A percentile compares a stretch with the other conserved stretches of the same genome.
These are phyloP conservation scores for Fragum whitleyi DNA, from an alignment of 2,888 invertebrate species.

Conservation along the genomic window DNA sequence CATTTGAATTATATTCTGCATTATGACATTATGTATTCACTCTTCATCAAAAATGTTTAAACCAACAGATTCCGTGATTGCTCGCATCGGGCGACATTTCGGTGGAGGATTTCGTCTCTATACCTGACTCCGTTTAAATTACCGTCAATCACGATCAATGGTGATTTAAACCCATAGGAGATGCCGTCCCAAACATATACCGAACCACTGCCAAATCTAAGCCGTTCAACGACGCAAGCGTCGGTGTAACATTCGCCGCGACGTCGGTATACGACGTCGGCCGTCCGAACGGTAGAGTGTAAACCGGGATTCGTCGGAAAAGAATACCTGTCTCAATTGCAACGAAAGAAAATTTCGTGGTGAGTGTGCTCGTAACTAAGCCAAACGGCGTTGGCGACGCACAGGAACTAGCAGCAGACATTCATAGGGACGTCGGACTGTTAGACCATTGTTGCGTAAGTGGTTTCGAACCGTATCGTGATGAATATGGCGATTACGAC, in stretches of 20 bases:
- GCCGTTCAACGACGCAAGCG: constrained; percentile 11
- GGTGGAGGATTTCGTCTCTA: too few relatives aligned
- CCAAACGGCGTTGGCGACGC: constrained; percentile 6
- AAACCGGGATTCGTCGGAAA: background rate
- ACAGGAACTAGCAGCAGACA: constrained; percentile 18
- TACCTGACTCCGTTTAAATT: too few relatives aligned
- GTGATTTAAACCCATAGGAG: too few relatives aligned
- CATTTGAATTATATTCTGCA: too few relatives aligned
- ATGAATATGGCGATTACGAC: constrained; percentile 29
- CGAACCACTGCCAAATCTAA: constrained; percentile 3
- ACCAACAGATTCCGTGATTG: too few relatives aligned
- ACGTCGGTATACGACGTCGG: background rate
- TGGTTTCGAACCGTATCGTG: constrained; percentile 17
- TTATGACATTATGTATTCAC: too few relatives aligned
- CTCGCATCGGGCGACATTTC: too few relatives aligned
- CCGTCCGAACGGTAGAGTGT: background rate
- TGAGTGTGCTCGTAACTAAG: constrained; percentile 20
- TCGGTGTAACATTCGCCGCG: constrained; percentile 8
- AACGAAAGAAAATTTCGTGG: background rate
- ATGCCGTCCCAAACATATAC: too few relatives aligned
- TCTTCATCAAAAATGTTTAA: too few relatives aligned
- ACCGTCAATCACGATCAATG: too few relatives aligned
- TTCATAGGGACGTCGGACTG: constrained; percentile 27
- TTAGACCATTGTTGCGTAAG: constrained; percentile 20
- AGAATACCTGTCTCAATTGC: constrained; percentile 17